Evolutionary conservation across 2,888 invertebrate genomes (phyloP).

Genomic region (Sympetrum striolatum): DNA sequence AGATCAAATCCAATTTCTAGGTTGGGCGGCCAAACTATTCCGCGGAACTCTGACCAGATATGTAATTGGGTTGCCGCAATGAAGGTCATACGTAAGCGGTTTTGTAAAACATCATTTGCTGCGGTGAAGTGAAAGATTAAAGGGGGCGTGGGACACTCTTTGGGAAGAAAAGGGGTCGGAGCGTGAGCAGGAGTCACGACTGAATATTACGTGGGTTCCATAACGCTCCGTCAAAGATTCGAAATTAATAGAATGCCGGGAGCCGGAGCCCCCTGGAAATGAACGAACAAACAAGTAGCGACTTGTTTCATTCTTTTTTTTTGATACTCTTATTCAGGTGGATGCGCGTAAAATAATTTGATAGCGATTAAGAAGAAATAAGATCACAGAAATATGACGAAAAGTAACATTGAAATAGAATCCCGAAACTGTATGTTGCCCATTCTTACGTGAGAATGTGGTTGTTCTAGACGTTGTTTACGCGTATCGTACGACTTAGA

Average conservation of each 20-base stretch:
- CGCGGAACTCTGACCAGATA: background rate
- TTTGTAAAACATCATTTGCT: background rate
- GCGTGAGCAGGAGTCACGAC: constrained; percentile 5
- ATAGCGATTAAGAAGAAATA: too few relatives aligned
- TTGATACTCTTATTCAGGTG: too few relatives aligned
- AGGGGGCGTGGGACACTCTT: constrained; percentile 12
- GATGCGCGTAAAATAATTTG: too few relatives aligned
- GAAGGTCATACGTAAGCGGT: background rate
- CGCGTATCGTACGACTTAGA: too few relatives aligned
- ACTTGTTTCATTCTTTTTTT: too few relatives aligned
- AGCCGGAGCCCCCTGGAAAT: too few relatives aligned
- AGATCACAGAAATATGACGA: too few relatives aligned
- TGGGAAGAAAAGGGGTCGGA: background rate
- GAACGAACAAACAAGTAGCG: too few relatives aligned
- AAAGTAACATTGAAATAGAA: too few relatives aligned
- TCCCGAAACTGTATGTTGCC: too few relatives aligned
- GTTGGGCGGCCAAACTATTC: background rate
- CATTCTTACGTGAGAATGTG: too few relatives aligned
- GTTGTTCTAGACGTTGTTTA: too few relatives aligned
- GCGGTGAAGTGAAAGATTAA: background rate
- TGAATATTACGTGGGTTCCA: background rate
- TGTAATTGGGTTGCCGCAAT: background rate
- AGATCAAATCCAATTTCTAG: background rate
- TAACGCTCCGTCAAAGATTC: background rate
- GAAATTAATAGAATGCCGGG: background rate